Evolutionary conservation across 2,888 invertebrate species (phyloP).

Genomic region (Steinernema hermaphroditum): DNA sequence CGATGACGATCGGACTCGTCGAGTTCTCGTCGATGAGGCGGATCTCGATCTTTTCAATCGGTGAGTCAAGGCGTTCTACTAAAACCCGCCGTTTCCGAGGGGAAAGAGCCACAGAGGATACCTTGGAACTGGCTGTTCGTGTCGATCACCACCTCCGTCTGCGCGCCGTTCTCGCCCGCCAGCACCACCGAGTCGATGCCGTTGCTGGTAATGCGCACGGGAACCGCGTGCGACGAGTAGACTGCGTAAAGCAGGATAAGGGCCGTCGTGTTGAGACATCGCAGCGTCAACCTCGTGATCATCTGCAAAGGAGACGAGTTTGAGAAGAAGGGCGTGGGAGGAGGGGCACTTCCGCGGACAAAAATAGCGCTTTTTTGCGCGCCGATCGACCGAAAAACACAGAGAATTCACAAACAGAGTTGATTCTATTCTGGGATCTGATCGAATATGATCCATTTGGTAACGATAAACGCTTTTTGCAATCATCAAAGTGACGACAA

Average conservation of each 20-base stretch:
- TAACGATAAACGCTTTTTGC: too few species aligned
- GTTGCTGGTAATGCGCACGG: constrained; percentile 27
- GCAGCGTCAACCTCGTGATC: constrained; percentile 25
- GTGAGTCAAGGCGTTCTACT: constrained; percentile 51
- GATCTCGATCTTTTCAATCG: constrained; percentile 54
- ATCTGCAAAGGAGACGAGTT: background rate
- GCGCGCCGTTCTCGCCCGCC: constrained; percentile 5
- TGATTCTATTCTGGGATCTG: too few species aligned
- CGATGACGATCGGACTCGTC: constrained; percentile 34
- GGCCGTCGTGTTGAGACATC: constrained; percentile 10
- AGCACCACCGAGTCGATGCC: constrained; percentile 30
- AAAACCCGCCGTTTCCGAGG: constrained; percentile 20
- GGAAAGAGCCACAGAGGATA: background rate
- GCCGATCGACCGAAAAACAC: too few species aligned
- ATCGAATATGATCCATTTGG: too few species aligned
- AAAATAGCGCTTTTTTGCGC: background rate
- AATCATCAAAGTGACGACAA: too few species aligned
- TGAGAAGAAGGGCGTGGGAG: background rate
- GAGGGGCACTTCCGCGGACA: background rate
- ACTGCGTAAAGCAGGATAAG: constrained; percentile 18
- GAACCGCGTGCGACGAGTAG: constrained; percentile 11
- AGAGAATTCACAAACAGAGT: too few species aligned
- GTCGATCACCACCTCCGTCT: constrained; percentile 25
- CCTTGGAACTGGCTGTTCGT: constrained; percentile 26
- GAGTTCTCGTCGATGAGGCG: constrained; percentile 52